Percentiles rank a stretch among this genome's conserved stretches.
These are phyloP conservation scores for Podarcis siculus DNA, from an alignment of 2,797 vertebrate species.

Conservation along the genomic window DNA sequence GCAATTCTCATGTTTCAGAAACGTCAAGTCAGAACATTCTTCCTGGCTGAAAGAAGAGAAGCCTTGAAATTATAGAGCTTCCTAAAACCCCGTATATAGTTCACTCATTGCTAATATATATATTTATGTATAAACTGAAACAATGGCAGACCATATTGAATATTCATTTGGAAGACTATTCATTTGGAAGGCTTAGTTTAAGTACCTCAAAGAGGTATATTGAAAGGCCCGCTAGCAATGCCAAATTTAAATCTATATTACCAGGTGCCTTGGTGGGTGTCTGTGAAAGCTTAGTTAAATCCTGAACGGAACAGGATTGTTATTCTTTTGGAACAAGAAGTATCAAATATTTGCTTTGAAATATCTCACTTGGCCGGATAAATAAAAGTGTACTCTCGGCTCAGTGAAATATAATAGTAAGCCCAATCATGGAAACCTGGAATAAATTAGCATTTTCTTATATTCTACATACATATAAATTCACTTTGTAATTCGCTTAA, in stretches of 20 bases:
- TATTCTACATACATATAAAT: not conserved
- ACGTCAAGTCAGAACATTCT: not conserved
- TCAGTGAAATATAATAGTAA: not conserved
- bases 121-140: not conserved
- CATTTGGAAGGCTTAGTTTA: not conserved
- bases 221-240: not conserved
- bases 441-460: not conserved
- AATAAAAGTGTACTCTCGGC: not conserved
- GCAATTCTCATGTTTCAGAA: not conserved
- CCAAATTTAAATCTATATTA: constrained; percentile 7
- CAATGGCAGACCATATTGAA: not conserved
- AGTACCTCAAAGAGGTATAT: not conserved
- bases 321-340: not conserved
- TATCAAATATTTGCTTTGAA: not conserved
- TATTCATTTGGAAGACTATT: not conserved
- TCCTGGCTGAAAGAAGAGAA: not conserved
- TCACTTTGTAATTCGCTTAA: not conserved
- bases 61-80: not conserved
- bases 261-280: not conserved
- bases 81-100: not conserved
- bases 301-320: not conserved
- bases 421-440: not conserved
- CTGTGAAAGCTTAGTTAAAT: not conserved
- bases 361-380: not conserved
- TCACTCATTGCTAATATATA: no score